Conservation (phyloP, 64 coral and sea anemone species). For the Trachythela sp. region DNA sequence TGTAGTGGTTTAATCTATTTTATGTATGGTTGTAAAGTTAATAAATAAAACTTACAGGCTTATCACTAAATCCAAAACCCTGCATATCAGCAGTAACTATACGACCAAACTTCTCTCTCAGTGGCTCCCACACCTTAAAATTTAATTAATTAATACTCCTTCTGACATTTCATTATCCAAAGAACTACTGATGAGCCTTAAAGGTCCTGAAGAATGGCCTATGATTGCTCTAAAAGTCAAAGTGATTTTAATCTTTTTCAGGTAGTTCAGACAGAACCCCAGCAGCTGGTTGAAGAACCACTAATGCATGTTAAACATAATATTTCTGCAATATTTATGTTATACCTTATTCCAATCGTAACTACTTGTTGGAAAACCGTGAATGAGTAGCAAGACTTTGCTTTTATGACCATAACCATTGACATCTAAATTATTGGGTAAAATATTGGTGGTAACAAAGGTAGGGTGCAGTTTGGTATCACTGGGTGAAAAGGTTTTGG, state of each 20-base stretch:
- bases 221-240: too few relatives aligned
- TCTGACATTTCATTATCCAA: not conserved
- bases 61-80: slow-evolving; percentile 94
- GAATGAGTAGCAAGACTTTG: not conserved
- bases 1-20: too few relatives aligned
- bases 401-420: not conserved
- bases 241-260: too few relatives aligned
- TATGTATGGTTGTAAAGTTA: too few relatives aligned
- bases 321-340: not conserved
- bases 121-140: slow-evolving; percentile 68
- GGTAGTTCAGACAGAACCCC: too few relatives aligned
- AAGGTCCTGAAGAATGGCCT: too few relatives aligned
- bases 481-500: too few relatives aligned
- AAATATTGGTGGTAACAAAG: too few relatives aligned
- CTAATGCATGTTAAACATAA: not conserved
- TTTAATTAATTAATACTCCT: not conserved
- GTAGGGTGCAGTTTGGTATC: too few relatives aligned
- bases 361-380: slow-evolving; percentile 10
- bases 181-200: too few relatives aligned
- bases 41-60: slow-evolving; percentile 75
- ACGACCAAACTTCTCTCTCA: slow-evolving; percentile 74
- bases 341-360: slow-evolving; percentile 11
- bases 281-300: too few relatives aligned
- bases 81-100: slow-evolving; percentile 92
- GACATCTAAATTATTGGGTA: slow-evolving; percentile 5